Conservation (phyloP, 2,888 invertebrate species). For the Caenorhabditis sp. region DNA sequence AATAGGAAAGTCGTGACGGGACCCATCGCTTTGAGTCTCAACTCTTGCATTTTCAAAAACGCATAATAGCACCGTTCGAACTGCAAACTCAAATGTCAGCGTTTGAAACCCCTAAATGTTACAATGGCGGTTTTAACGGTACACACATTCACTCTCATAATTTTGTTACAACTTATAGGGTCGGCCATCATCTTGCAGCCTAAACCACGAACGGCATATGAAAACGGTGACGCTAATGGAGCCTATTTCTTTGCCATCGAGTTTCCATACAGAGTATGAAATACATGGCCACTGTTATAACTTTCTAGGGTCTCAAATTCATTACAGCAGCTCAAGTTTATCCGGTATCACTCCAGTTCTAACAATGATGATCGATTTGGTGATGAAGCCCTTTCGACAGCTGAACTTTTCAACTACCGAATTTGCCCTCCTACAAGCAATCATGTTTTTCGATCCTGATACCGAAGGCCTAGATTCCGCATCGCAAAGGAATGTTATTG, state of each 20-base stretch:
- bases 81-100: too few species aligned
- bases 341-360: constrained; percentile 81
- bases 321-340: constrained; percentile 64
- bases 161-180: constrained; percentile 26
- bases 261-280: constrained; percentile 3
- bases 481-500: constrained; percentile 81
- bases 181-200: constrained; percentile 54
- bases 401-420: constrained; percentile 82
- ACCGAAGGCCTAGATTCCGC: constrained; percentile 82
- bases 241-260: constrained; percentile 7
- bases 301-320: too few species aligned
- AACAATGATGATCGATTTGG: constrained; percentile 81
- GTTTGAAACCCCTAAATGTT: too few species aligned
- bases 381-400: constrained; percentile 82
- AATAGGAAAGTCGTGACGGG: too few species aligned
- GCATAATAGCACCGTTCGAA: too few species aligned
- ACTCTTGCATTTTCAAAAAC: too few species aligned
- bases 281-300: background rate
- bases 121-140: too few species aligned
- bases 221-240: constrained; percentile 51
- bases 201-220: constrained; percentile 48
- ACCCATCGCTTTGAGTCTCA: too few species aligned
- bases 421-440: constrained; percentile 81
- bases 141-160: too few species aligned
- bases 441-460: constrained; percentile 83